Evolutionary conservation across 2,113 vertebrate genomes (phyloP).

Genomic region (Morone chrysops): DNA sequence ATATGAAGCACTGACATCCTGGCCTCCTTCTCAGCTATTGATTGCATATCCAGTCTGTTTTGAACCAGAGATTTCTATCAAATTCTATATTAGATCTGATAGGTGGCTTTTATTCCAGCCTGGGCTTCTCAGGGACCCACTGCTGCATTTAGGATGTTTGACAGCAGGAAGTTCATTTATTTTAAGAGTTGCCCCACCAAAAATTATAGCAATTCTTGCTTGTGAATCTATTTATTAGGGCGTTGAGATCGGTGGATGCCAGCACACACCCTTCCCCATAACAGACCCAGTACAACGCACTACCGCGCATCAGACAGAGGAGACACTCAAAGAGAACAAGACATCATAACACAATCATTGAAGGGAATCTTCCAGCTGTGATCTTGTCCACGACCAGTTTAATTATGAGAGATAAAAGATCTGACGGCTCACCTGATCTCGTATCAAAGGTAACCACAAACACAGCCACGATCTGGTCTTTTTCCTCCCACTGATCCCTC

Average conservation of each 20-base stretch:
- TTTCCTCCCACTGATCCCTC: conserved; percentile 88
- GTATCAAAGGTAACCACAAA: conserved; percentile 97
- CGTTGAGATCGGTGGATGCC: not conserved
- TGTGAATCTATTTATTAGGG: not conserved
- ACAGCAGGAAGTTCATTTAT: not conserved
- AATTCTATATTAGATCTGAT: not conserved
- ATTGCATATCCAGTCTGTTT: not conserved
- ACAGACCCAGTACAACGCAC: not conserved
- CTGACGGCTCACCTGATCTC: conserved; percentile 87
- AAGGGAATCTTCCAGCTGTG: not conserved
- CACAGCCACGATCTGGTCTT: conserved; percentile 94
- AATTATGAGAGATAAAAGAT: not conserved
- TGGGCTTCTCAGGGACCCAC: not conserved
- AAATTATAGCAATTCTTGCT: not conserved
- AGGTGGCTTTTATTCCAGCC: not conserved
- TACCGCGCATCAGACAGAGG: not conserved
- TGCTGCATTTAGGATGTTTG: not conserved
- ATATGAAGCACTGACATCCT: not conserved
- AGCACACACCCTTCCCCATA: not conserved
- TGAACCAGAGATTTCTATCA: not conserved
- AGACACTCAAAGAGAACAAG: not conserved
- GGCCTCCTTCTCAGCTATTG: not conserved
- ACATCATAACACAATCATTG: not conserved
- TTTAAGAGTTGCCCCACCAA: not conserved
- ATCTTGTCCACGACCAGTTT: not conserved